Conservation (phyloP, 2,113 vertebrate genomes). For the Entomyzon cyanotis region DNA sequence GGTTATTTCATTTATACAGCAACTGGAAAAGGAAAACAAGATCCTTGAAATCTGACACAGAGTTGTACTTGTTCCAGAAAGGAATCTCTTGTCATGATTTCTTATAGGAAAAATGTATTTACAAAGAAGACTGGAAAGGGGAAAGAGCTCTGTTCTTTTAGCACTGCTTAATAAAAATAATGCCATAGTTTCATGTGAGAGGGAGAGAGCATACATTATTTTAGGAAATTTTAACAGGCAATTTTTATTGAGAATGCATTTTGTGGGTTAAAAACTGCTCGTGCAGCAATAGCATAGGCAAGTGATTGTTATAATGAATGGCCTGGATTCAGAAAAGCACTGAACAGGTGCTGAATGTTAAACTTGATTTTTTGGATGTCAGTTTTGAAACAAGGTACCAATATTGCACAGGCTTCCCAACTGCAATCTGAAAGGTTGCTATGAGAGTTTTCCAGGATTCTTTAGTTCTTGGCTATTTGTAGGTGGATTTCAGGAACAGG, state of each 20-base stretch:
- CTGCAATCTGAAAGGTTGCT: slow-evolving; percentile 38
- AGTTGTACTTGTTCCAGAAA: slow-evolving; percentile 7
- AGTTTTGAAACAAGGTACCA: slow-evolving; percentile 33
- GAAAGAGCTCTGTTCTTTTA: slow-evolving; percentile 27
- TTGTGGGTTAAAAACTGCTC: not conserved
- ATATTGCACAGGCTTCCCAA: slow-evolving; percentile 31
- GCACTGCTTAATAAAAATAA: not conserved
- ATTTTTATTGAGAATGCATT: not conserved
- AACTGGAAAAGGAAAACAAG: slow-evolving; percentile 27
- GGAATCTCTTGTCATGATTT: not conserved
- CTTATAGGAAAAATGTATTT: slow-evolving; percentile 56
- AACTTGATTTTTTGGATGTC: slow-evolving; percentile 36
- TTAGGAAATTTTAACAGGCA: not conserved
- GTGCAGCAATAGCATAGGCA: not conserved
- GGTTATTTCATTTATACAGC: not conserved
- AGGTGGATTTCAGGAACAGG: slow-evolving; percentile 41
- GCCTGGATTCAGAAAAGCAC: not conserved
- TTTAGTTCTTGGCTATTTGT: slow-evolving; percentile 34
- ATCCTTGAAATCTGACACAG: not conserved
- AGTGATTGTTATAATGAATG: not conserved
- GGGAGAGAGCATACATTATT: not conserved
- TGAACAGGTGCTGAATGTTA: slow-evolving; percentile 6
- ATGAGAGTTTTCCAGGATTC: slow-evolving; percentile 50
- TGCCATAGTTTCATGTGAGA: not conserved
- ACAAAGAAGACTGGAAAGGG: not conserved